Base-by-base conservation (phyloP, 2,113 vertebrate species). In the Myodes glareolus region DNA sequence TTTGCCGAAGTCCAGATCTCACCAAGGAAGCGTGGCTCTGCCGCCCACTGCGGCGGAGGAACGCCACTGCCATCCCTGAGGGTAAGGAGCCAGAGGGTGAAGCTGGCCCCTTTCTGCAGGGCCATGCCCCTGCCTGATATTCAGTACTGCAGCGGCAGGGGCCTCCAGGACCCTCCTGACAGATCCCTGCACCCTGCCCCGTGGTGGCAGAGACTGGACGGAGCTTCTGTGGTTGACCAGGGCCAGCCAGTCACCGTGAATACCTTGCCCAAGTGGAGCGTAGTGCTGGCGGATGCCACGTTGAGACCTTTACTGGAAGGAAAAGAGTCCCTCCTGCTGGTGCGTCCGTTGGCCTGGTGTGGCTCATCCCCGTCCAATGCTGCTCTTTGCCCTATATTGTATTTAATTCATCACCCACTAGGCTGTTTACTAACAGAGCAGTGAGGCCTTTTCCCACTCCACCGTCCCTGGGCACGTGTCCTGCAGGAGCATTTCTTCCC, bases 1-100 rank as follows among this genome's bases (percentile, higher is more conserved):
- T 89, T 98, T 97, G 96, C 95, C 96, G 65, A 97, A 97, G 84
- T 94, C 96, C 92, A 85, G 95, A 97, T 93, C 95, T 97, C 88
- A 47, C 85, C 50, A 76, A 65, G 94, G 81, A 94, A 86, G 87
- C 73, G 76, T 97, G 97, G 88, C 91, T 23, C 11, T 84, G 36
- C 95, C 90, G 6, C 96, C 97, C 92, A 97, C 97, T 88, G 61
- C 68, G 67, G 70, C 94, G 55, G 67, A 96, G 72, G 70, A 88
- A n/a, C n/a, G 5, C 55, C 42, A 58, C 13, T 84, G 55, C 55
- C 25, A 17, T 84, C 81, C 36, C 81, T 29, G 55, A 63, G 58
- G 27, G 29, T 8, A 19, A 16, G 39, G 27, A 85, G 45, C 14
- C 58, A 31, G n/a, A 85, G 52, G 58, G 29, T 29, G 47, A 17